Base-by-base conservation (phyloP, 2,888 invertebrate genomes). In the Gymnoscelis rufifasciata region DNA sequence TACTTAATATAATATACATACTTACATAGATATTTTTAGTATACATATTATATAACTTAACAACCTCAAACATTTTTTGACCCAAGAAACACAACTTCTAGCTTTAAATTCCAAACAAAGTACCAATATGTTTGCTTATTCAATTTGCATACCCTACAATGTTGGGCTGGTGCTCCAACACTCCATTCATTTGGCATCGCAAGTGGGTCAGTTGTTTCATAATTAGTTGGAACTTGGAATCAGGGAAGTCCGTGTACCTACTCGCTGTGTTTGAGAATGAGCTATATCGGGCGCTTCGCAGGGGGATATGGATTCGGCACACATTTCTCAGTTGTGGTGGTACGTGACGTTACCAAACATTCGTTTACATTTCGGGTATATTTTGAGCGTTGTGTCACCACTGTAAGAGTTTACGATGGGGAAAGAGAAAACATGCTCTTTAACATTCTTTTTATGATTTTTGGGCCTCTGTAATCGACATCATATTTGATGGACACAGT, bases 161-260 rank as follows among this genome's bases (percentile, higher is more conserved):
- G n/a, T n/a, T n/a, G n/a, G n/a, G n/a, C n/a, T 6, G 43, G 68
- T 64, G 66, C 36, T 44, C n/a, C n/a, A n/a, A n/a, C 43, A 19
- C 42, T 59, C 64, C 60, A 68, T 67, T 66, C 62, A 64, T 54
- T 55, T 40, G 43, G 43, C 57, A 50, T 58, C 37, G 51, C 48
- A 67, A 57, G 36, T 60, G 52, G 69, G 69, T 50, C 50, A 45
- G 31, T 36, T 46, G 42, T 38, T 45, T 24, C 35, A 35, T 45
- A 50, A 39, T 45, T 42, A 38, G 43, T 30, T 39, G 42, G 42
- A 36, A 50, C 27, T 30, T 39, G 42, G 42, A 36, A 50, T 31
- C 13, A 36, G 13, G 42, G 30, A 43, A 43, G 28, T 27, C 30
- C 31, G 23, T 7, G 15, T 30, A 42, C 28, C 13, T 12, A 36